These are phyloP conservation scores for Globicephala melas DNA, from an alignment of 2,113 vertebrate species.

Conservation along the genomic window DNA sequence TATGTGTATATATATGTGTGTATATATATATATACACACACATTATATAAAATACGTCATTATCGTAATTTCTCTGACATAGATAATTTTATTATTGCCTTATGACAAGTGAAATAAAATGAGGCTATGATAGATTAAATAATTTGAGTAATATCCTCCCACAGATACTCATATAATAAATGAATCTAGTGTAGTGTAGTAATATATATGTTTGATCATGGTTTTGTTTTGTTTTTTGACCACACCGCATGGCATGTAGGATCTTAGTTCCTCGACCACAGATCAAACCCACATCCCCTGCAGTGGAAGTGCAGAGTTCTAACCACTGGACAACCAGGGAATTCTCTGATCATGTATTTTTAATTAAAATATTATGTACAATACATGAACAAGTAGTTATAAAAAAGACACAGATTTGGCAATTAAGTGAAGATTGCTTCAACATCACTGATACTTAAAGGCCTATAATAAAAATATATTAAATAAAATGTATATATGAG, in stretches of 20 bases:
- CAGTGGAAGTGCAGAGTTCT: no score
- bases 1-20: neutral
- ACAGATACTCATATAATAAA: neutral
- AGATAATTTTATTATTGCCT: neutral
- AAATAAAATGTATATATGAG: neutral
- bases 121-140: neutral
- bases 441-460: neutral
- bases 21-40: neutral
- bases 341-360: neutral
- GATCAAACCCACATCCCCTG: no score
- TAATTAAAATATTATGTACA: neutral
- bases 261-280: no score
- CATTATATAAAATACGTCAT: neutral
- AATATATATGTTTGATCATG: neutral
- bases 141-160: neutral
- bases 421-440: neutral
- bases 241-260: no score
- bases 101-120: neutral
- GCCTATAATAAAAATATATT: neutral
- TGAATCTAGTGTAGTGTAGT: neutral
- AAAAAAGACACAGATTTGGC: neutral
- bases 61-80: neutral
- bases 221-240: no score
- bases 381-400: neutral
- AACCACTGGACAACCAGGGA: no score